A percentile compares a stretch with the other conserved stretches of the same genome.
These are phyloP conservation scores for Dendrolimus kikuchii DNA, from an alignment of 1,140 invertebrate genomes.

Conservation along the genomic window DNA sequence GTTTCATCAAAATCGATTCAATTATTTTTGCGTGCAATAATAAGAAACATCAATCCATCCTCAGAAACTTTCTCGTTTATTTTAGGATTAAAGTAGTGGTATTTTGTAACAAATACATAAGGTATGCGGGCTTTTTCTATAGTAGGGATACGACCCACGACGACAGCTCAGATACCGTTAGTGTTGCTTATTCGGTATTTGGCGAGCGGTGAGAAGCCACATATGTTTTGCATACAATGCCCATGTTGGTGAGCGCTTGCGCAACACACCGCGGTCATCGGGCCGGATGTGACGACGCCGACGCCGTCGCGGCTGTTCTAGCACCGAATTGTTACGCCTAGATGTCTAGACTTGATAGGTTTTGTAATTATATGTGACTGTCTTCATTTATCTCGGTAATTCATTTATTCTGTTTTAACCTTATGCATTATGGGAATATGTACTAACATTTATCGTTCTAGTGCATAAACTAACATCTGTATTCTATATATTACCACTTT, in stretches of 20 bases:
- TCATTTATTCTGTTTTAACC: too few species aligned
- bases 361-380: slow-evolving; percentile 3
- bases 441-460: slow-evolving; percentile 2
- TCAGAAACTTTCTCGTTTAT: too few species aligned
- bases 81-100: too few species aligned
- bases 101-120: too few species aligned
- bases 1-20: too few species aligned
- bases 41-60: too few species aligned
- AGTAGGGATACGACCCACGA: slow-evolving; percentile 8
- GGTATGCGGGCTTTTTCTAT: background rate
- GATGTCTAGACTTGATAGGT: slow-evolving; percentile 37
- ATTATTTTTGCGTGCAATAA: too few species aligned
- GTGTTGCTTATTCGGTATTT: slow-evolving; percentile 43
- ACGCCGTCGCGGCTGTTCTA: slow-evolving; percentile 21
- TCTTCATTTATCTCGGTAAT: too few species aligned
- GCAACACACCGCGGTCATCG: slow-evolving; percentile 38
- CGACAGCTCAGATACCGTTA: slow-evolving; percentile 35
- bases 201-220: slow-evolving; percentile 23
- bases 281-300: slow-evolving; percentile 52
- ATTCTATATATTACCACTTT: background rate
- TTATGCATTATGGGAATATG: background rate
- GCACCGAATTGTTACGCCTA: slow-evolving; percentile 41
- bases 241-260: slow-evolving; percentile 48
- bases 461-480: slow-evolving; percentile 3
- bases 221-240: slow-evolving; percentile 63